These are phyloP conservation scores for Diacarnus erythraeanus DNA, from an alignment of 37 sponge, comb jelly and placozoan genomes.

Conservation along the genomic window DNA sequence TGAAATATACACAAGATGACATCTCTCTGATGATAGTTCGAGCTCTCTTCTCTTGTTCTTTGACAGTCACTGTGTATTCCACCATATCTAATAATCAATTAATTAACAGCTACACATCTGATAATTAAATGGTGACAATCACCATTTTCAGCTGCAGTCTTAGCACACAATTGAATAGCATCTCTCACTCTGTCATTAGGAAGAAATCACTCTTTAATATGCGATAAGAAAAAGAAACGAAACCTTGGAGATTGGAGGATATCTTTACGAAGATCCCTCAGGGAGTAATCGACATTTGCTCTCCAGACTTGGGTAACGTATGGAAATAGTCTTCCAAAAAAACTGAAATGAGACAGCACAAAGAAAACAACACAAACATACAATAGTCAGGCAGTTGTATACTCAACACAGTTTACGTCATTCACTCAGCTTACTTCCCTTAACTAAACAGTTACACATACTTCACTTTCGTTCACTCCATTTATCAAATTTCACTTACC, in stretches of 20 bases:
- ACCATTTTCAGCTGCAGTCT: constrained; percentile 9
- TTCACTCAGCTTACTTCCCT: no score
- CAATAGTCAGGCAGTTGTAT: no score
- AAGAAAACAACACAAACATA: background rate
- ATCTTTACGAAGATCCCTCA: constrained; percentile 18
- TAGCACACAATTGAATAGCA: constrained; percentile 7
- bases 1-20: constrained; percentile 25
- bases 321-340: constrained; percentile 12
- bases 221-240: background rate
- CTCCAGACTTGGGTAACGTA: background rate
- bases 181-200: constrained; percentile 3
- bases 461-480: no score
- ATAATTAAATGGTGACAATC: no score
- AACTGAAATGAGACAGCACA: background rate
- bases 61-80: background rate
- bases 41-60: constrained; percentile 40
- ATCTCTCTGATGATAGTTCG: constrained; percentile 10
- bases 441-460: no score
- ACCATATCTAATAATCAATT: background rate
- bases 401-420: no score
- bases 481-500: no score
- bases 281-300: background rate
- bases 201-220: no score
- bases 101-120: background rate
- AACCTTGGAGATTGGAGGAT: constrained; percentile 11